Evolutionary conservation across 2,797 vertebrate genomes (phyloP).

Genomic region (Myotis pilosus): DNA sequence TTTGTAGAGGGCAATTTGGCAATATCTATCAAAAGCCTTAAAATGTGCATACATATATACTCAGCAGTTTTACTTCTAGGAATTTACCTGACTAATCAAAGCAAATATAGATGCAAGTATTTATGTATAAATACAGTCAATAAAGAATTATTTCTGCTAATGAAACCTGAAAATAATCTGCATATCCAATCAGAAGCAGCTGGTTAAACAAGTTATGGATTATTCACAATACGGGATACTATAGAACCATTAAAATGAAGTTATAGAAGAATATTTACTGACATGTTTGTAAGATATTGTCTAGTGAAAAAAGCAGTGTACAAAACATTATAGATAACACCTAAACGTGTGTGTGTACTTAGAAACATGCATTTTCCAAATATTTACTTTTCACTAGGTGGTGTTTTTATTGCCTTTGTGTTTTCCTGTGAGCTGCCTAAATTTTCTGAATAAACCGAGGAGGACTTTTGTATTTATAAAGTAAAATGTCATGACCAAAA

Average conservation of each 20-base stretch:
- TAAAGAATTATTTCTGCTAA: slow-evolving; percentile 49
- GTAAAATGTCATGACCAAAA: slow-evolving; percentile 54
- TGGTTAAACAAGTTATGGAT: slow-evolving; percentile 41
- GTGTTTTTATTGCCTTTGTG: slow-evolving; percentile 38
- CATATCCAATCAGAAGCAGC: slow-evolving; percentile 26
- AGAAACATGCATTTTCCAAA: slow-evolving; percentile 42
- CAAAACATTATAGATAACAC: neutral
- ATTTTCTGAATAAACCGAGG: slow-evolving; percentile 54
- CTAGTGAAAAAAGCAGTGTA: neutral
- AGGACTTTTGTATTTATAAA: slow-evolving; percentile 53
- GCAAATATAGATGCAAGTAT: slow-evolving; percentile 43
- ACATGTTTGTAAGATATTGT: neutral
- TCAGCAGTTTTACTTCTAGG: slow-evolving; percentile 54
- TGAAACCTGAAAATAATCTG: slow-evolving; percentile 57
- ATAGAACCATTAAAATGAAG: slow-evolving; percentile 30
- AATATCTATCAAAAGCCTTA: slow-evolving; percentile 55
- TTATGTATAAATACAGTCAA: slow-evolving; percentile 33
- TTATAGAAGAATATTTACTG: slow-evolving; percentile 39
- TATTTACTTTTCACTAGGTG: slow-evolving; percentile 40
- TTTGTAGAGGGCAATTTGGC: slow-evolving; percentile 50
- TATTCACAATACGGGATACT: neutral
- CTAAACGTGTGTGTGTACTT: neutral
- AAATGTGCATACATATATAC: neutral
- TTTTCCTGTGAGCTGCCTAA: slow-evolving; percentile 27
- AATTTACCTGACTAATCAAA: slow-evolving; percentile 49